These are phyloP conservation scores for Drosophila neoperkinsi DNA, from an alignment of 2,888 invertebrate genomes.

Conservation along the genomic window DNA sequence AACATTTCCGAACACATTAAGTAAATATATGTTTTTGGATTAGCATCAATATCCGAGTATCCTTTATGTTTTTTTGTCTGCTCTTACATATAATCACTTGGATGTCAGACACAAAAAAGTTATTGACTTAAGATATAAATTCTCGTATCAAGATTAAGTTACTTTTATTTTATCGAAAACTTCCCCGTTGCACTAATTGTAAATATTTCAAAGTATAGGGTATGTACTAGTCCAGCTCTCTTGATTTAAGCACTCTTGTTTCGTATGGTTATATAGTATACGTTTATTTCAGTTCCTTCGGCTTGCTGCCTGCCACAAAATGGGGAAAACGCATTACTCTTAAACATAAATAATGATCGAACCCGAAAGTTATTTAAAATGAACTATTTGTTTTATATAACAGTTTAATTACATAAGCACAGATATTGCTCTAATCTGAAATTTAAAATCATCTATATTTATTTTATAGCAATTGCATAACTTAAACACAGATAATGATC, in stretches of 20 bases:
- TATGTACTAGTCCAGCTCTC: not conserved
- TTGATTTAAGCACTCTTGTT: not conserved
- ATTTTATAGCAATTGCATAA: not conserved
- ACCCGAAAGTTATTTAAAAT: not conserved
- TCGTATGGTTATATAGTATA: too few species aligned
- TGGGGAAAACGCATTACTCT: not conserved
- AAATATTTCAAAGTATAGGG: not conserved
- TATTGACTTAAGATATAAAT: not conserved
- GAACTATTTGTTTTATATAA: not conserved
- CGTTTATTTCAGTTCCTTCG: too few species aligned
- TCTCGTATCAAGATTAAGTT: not conserved
- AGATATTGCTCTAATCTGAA: not conserved
- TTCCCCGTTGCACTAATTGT: not conserved
- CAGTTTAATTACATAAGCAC: not conserved
- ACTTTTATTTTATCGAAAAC: not conserved
- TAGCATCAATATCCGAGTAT: not conserved
- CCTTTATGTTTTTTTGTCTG: not conserved
- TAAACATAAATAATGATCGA: not conserved
- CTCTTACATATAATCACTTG: not conserved
- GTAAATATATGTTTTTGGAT: not conserved
- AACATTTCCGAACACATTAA: not conserved
- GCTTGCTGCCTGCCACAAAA: too few species aligned
- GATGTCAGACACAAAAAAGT: not conserved
- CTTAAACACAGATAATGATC: not conserved
- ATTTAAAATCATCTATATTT: not conserved